Conservation (phyloP, 2,888 invertebrate species). For the Erebia epiphron region DNA sequence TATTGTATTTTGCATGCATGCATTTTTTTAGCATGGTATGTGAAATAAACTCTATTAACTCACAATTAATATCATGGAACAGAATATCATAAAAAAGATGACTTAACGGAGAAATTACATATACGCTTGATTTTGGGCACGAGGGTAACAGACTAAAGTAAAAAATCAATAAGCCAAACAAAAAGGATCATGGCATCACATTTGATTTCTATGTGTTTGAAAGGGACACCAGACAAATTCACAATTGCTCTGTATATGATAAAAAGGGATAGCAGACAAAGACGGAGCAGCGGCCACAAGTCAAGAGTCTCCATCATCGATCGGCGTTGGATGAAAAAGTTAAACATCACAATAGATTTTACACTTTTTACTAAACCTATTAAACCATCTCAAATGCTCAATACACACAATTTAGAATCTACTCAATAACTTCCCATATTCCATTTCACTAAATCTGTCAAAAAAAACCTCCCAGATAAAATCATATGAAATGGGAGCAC, state of each 20-base stretch:
- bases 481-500: background rate
- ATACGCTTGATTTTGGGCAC: background rate
- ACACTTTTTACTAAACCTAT: constrained; percentile 38
- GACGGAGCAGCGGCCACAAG: constrained; percentile 64
- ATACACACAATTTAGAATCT: constrained; percentile 5
- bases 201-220: constrained; percentile 64
- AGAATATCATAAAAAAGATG: background rate
- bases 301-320: constrained; percentile 80
- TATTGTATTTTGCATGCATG: too few relatives aligned
- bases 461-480: constrained; percentile 1
- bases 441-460: constrained; percentile 54
- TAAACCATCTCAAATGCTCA: constrained; percentile 49
- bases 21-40: too few relatives aligned
- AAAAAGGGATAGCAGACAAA: constrained; percentile 67
- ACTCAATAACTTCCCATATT: constrained; percentile 49
- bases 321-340: constrained; percentile 56
- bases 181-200: constrained; percentile 65
- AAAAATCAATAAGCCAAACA: constrained; percentile 79
- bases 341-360: constrained; percentile 31
- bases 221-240: constrained; percentile 64
- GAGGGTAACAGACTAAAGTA: constrained; percentile 44
- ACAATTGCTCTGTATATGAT: constrained; percentile 62
- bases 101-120: background rate
- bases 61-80: background rate
- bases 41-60: background rate